Percentiles rank a stretch among this genome's conserved stretches.
Evolutionary conservation across 2,797 vertebrate species (phyloP).

Genomic region (Phataginus tetradactyla): DNA sequence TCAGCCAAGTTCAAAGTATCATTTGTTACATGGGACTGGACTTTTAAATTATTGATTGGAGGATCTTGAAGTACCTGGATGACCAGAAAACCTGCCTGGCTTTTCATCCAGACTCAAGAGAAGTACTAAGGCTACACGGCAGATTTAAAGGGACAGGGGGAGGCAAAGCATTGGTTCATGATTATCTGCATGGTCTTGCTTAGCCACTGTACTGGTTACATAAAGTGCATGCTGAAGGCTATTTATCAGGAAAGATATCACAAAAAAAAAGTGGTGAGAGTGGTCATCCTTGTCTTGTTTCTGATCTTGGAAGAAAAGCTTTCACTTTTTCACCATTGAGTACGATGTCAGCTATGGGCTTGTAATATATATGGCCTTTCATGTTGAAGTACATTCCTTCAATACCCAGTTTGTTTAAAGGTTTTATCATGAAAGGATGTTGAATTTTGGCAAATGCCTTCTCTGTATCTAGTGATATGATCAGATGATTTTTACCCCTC

Average conservation of each 20-base stretch:
- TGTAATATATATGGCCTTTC: not conserved
- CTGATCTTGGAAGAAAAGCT: not conserved
- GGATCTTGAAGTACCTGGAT: not conserved
- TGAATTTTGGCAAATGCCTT: not conserved
- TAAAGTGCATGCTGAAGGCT: not conserved
- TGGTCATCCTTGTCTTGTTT: not conserved
- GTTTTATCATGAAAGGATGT: not conserved
- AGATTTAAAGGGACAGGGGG: not conserved
- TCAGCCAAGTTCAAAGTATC: constrained; percentile 16
- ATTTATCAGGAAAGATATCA: not conserved
- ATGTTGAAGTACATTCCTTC: not conserved
- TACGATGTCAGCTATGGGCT: not conserved
- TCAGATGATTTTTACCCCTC: not conserved
- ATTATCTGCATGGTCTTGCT: not conserved
- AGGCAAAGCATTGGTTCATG: not conserved
- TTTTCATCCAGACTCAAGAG: constrained; percentile 9
- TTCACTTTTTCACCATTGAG: not conserved
- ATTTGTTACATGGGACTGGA: not conserved
- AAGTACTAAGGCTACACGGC: not conserved
- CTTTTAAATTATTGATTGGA: constrained; percentile 26
- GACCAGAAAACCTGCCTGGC: constrained; percentile 4
- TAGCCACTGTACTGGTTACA: not conserved
- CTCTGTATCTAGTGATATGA: not conserved
- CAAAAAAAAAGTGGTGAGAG: not conserved
- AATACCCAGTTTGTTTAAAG: not conserved